phyloP scores from a whole-genome alignment of 2,888 invertebrate genomes.

The Erebia palarica region DNA sequence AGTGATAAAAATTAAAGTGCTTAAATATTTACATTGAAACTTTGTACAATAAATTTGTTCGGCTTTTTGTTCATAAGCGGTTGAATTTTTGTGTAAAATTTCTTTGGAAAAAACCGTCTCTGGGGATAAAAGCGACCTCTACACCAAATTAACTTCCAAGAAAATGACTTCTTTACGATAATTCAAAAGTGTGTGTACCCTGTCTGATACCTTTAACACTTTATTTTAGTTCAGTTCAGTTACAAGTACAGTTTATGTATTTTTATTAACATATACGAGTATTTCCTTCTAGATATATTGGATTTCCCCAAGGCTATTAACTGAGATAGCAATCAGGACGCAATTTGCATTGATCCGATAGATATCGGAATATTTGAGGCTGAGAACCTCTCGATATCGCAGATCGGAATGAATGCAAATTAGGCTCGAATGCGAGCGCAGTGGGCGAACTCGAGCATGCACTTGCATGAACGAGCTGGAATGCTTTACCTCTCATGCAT shows the following conservation, averaged over 20 bases:
- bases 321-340: constrained; percentile 29
- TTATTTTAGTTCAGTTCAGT: neutral
- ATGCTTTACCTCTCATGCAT: constrained; percentile 12
- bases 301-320: constrained; percentile 16
- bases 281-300: neutral
- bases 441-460: constrained; percentile 37
- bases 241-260: neutral
- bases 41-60: too few relatives aligned
- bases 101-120: too few relatives aligned
- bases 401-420: constrained; percentile 41
- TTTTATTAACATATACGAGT: neutral
- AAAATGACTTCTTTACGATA: too few relatives aligned
- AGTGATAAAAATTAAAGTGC: too few relatives aligned
- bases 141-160: too few relatives aligned
- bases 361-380: constrained; percentile 30
- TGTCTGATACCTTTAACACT: too few relatives aligned
- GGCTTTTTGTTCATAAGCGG: neutral
- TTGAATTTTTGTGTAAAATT: neutral
- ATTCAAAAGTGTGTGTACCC: too few relatives aligned
- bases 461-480: constrained; percentile 37
- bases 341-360: constrained; percentile 34
- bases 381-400: constrained; percentile 37
- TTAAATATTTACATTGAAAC: too few relatives aligned
- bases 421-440: constrained; percentile 38
- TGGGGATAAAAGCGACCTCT: too few relatives aligned